Percentiles rank a stretch among this genome's conserved stretches.
Evolutionary conservation across 2,797 vertebrate species (phyloP).

Genomic region (Pseudomugil gertrudae): DNA sequence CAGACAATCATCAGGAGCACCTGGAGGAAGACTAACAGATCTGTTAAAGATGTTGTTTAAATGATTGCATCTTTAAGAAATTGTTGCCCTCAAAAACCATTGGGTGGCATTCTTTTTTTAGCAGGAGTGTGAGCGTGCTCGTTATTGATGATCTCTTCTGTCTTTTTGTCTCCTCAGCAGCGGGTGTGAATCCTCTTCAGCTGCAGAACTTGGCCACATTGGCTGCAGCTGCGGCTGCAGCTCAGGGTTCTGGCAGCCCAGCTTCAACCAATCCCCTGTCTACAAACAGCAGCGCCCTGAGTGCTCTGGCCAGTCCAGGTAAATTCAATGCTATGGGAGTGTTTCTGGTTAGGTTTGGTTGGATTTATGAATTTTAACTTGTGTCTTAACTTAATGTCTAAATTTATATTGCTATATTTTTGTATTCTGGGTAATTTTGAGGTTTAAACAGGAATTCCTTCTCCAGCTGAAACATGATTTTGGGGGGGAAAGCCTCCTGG

Average conservation of each 20-base stretch:
- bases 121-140: not conserved
- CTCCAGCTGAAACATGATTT: not conserved
- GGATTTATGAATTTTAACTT: constrained; percentile 1
- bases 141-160: constrained; percentile 32
- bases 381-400: constrained; percentile 2
- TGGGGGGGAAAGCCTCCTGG: not conserved
- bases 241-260: constrained; percentile 90
- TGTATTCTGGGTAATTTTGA: constrained; percentile 13
- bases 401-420: not conserved
- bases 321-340: constrained; percentile 37
- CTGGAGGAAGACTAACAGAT: too few species aligned
- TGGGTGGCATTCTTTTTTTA: not conserved
- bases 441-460: constrained; percentile 11
- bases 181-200: constrained; percentile 94
- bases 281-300: constrained; percentile 69
- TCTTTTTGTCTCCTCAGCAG: constrained; percentile 58
- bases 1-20: too few species aligned
- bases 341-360: not conserved
- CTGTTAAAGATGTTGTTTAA: not conserved
- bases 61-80: not conserved
- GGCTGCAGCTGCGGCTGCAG: constrained; percentile 93
- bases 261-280: constrained; percentile 89
- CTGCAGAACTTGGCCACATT: constrained; percentile 96
- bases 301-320: constrained; percentile 92
- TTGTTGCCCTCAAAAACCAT: not conserved